phyloP scores from a whole-genome alignment of 2,113 vertebrate species.

The Ciconia stormi region DNA sequence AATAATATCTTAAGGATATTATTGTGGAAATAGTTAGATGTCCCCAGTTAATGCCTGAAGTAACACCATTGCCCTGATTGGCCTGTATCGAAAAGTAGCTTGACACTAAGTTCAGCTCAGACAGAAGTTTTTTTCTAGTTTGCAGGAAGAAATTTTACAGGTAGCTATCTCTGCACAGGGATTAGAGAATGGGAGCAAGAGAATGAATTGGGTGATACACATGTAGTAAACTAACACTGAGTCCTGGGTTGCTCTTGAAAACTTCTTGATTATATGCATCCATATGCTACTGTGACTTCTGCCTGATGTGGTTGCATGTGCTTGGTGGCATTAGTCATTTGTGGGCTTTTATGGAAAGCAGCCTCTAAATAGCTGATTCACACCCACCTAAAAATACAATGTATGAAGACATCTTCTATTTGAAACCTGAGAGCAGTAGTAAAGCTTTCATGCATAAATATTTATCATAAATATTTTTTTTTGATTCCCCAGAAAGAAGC shows the following conservation, averaged over 20 bases:
- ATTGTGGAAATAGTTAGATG: background rate
- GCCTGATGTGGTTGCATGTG: background rate
- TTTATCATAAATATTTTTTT: background rate
- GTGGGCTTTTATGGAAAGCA: background rate
- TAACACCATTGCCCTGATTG: background rate
- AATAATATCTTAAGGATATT: background rate
- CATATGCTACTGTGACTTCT: background rate
- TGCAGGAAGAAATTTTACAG: background rate
- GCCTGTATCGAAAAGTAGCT: background rate
- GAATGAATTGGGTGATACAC: background rate
- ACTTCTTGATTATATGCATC: background rate
- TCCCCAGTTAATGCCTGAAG: background rate
- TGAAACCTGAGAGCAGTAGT: background rate
- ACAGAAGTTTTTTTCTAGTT: background rate
- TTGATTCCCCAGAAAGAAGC: background rate
- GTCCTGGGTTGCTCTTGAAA: background rate
- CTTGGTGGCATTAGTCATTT: background rate
- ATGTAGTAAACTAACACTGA: background rate
- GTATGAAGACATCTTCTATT: background rate
- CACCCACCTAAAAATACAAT: background rate
- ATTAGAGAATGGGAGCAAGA: background rate
- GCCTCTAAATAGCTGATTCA: background rate
- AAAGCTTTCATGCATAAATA: background rate
- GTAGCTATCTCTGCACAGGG: background rate
- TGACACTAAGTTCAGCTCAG: background rate